These are phyloP conservation scores for Styela clava DNA, from an alignment of 23 tunicate genomes.

Conservation along the genomic window DNA sequence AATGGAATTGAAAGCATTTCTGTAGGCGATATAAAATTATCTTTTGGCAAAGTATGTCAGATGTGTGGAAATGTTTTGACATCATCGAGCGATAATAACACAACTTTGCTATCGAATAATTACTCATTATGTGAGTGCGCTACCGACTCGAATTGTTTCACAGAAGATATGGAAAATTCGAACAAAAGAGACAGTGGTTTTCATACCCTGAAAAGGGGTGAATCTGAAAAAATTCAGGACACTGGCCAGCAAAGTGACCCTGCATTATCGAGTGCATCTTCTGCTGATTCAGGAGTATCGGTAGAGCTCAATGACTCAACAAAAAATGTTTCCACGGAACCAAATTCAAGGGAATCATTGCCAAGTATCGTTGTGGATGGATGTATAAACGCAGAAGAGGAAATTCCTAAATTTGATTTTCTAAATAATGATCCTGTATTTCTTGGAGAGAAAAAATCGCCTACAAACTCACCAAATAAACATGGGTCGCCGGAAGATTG, in stretches of 20 bases:
- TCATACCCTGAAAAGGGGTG: slow-evolving; percentile 27
- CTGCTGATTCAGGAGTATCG: not conserved
- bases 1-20: not conserved
- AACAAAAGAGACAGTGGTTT: slow-evolving; percentile 47
- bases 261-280: not conserved
- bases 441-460: not conserved
- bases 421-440: not conserved
- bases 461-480: not conserved
- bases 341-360: not conserved
- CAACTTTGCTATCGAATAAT: too few relatives aligned
- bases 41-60: slow-evolving; percentile 1
- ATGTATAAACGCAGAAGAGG: not conserved
- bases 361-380: not conserved
- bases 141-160: not conserved
- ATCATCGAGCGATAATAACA: not conserved
- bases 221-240: not conserved
- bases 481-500: not conserved
- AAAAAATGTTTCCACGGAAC: not conserved
- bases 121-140: not conserved
- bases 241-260: not conserved
- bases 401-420: not conserved
- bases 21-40: not conserved
- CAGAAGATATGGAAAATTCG: not conserved
- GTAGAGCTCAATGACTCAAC: not conserved
- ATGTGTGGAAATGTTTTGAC: slow-evolving; percentile 14